A percentile compares a stretch with the other conserved stretches of the same genome.
Evolutionary conservation across 2,797 vertebrate species (phyloP).

Genomic region (Periparus ater): DNA sequence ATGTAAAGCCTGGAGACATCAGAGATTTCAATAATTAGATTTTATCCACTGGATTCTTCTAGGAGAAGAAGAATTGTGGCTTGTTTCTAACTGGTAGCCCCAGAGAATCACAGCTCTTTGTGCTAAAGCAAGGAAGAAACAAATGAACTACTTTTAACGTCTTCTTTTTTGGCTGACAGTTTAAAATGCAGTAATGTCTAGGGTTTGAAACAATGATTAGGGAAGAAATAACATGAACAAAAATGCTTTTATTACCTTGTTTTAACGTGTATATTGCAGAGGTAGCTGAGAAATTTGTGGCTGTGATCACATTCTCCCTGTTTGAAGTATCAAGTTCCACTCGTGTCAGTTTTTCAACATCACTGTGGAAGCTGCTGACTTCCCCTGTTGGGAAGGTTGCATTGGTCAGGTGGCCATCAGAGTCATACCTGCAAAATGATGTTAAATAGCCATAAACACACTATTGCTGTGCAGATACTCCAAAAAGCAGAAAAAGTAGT

Average conservation of each 20-base stretch:
- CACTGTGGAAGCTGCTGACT: constrained; percentile 92
- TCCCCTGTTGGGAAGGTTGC: constrained; percentile 93
- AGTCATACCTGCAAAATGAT: constrained; percentile 84
- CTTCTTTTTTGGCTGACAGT: background rate
- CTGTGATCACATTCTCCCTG: constrained; percentile 89
- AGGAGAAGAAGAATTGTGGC: background rate
- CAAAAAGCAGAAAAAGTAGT: background rate
- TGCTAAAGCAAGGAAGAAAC: background rate
- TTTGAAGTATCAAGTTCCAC: constrained; percentile 91
- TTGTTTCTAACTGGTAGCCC: background rate
- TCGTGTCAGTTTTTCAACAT: constrained; percentile 88
- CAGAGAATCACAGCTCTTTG: background rate
- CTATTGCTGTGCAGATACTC: background rate
- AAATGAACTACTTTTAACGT: background rate
- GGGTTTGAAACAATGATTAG: background rate
- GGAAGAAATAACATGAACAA: background rate
- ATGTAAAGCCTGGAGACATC: background rate
- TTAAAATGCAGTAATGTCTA: background rate
- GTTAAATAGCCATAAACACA: background rate
- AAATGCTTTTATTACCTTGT: constrained; percentile 82
- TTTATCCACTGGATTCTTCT: background rate
- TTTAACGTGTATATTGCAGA: constrained; percentile 92
- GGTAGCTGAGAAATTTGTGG: constrained; percentile 92
- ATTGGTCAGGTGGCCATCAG: constrained; percentile 91
- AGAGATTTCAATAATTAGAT: background rate